Conservation (phyloP, 1,140 invertebrate species). For the Mesaphorura yosii region DNA sequence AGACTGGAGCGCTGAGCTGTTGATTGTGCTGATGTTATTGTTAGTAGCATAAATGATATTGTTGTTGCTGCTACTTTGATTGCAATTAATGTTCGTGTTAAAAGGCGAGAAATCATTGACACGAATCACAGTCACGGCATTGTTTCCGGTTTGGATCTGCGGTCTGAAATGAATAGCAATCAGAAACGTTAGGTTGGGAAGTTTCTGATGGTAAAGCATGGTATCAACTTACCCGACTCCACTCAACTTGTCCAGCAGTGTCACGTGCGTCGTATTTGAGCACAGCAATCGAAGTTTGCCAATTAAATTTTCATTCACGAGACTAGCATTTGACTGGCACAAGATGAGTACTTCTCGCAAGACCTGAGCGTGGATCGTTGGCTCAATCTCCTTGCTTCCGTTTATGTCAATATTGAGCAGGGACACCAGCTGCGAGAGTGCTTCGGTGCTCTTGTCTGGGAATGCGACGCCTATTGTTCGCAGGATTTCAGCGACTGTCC, state of each 20-base stretch:
- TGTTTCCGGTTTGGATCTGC: slow-evolving; percentile 1
- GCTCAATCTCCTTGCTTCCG: slow-evolving; percentile 13
- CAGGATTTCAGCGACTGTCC: neutral
- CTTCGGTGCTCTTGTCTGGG: slow-evolving; percentile 1
- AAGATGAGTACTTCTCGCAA: neutral
- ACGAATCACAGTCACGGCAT: neutral
- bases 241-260: slow-evolving; percentile 2
- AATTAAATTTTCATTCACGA: slow-evolving; percentile 1
- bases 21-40: too few species aligned
- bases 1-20: too few species aligned
- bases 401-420: too few species aligned
- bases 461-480: neutral
- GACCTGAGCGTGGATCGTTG: slow-evolving; percentile 1
- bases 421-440: slow-evolving; percentile 1
- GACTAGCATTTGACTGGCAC: neutral
- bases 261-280: neutral
- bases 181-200: slow-evolving; percentile 4
- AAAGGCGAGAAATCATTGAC: neutral
- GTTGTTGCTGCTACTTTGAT: too few species aligned
- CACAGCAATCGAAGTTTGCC: neutral
- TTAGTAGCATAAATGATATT: too few species aligned
- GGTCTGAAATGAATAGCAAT: slow-evolving; percentile 3
- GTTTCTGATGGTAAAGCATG: neutral
- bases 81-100: too few species aligned
- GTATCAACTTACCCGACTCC: slow-evolving; percentile 6